Conservation (phyloP, 37 sponge, comb jelly and placozoan species). For the Spongilla lacustris region DNA sequence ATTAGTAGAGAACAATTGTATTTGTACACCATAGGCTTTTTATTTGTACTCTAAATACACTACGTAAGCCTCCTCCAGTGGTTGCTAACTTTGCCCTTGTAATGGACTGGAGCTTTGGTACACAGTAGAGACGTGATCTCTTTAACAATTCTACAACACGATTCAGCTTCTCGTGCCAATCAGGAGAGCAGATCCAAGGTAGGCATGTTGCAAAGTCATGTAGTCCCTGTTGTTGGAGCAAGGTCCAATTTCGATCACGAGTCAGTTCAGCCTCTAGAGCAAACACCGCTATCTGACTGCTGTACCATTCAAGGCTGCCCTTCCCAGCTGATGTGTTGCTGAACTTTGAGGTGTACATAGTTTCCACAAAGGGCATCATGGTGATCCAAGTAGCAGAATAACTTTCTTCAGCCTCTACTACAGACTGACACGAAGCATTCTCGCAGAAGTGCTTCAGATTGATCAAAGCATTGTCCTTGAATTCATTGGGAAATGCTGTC, state of each 20-base stretch:
- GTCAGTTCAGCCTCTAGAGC: slow-evolving; percentile 9
- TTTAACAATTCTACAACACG: neutral
- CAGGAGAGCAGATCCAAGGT: neutral
- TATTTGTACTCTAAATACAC: too few species aligned
- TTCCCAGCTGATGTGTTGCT: neutral
- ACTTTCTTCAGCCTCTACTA: neutral
- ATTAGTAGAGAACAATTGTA: too few species aligned
- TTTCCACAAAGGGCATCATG: slow-evolving; percentile 10
- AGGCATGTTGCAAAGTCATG: neutral
- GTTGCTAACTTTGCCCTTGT: neutral
- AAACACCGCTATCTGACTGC: neutral
- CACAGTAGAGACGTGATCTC: neutral
- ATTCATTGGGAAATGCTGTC: neutral
- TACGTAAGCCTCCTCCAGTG: too few species aligned
- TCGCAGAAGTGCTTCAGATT: neutral
- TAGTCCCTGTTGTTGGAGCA: neutral
- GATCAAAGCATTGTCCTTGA: neutral
- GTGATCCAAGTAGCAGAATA: slow-evolving; percentile 39
- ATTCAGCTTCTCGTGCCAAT: neutral
- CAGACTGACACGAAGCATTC: neutral
- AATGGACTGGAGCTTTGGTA: neutral
- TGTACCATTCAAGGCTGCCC: neutral
- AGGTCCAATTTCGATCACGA: neutral
- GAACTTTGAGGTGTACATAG: neutral
- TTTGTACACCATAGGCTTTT: too few species aligned